These are phyloP conservation scores for Caenorhabditis becei DNA, from an alignment of 2,888 invertebrate genomes.

Conservation along the genomic window DNA sequence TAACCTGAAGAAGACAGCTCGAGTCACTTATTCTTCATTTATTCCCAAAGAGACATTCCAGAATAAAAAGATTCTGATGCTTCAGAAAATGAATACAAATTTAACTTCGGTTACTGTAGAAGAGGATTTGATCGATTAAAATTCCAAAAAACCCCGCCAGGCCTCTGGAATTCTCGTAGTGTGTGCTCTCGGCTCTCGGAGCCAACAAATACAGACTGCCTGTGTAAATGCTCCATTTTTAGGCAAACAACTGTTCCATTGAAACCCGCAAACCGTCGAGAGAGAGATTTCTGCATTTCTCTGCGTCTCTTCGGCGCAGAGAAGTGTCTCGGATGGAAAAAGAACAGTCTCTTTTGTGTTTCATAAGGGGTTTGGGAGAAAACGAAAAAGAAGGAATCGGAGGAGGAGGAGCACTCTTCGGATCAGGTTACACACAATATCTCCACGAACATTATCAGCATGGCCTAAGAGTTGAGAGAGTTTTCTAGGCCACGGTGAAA, in stretches of 20 bases:
- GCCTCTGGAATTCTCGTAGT: slow-evolving; percentile 15
- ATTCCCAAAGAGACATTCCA: not conserved
- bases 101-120: too few species aligned
- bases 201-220: slow-evolving; percentile 32
- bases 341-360: slow-evolving; percentile 10
- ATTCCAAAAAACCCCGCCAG: not conserved
- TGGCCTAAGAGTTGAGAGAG: too few species aligned
- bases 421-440: slow-evolving; percentile 35
- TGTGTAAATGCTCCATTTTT: slow-evolving; percentile 59
- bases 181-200: not conserved
- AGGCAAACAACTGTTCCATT: slow-evolving; percentile 50
- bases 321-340: not conserved
- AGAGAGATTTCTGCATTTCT: not conserved
- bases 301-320: slow-evolving; percentile 26
- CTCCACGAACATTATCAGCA: too few species aligned
- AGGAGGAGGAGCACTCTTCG: slow-evolving; percentile 1
- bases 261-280: not conserved
- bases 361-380: slow-evolving; percentile 5
- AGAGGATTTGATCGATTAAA: too few species aligned
- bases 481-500: too few species aligned
- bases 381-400: not conserved
- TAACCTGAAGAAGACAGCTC: slow-evolving; percentile 7
- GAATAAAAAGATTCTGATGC: too few species aligned
- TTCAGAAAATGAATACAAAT: too few species aligned
- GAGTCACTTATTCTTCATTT: not conserved